Percentiles rank a stretch among this genome's conserved stretches.
Evolutionary conservation across 2,797 vertebrate genomes (phyloP).

Genomic region (Micromesistius poutassou): DNA sequence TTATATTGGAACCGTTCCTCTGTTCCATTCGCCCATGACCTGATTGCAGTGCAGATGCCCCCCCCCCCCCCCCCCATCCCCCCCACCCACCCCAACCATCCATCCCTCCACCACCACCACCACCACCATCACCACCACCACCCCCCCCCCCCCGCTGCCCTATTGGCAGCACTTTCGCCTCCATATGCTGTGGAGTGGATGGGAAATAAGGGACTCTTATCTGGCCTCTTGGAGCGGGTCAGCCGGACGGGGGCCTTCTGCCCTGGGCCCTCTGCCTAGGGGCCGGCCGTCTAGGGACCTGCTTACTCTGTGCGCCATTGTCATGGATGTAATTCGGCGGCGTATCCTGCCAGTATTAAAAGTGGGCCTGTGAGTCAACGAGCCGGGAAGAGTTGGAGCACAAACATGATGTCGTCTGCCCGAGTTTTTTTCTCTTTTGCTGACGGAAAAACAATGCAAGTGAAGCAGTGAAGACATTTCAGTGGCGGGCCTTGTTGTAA

Average conservation of each 20-base stretch:
- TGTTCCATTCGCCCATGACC: constrained; percentile 42
- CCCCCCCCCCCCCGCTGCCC: constrained; percentile 62
- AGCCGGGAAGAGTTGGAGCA: no score
- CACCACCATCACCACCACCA: constrained; percentile 45
- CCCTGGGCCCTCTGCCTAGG: not conserved
- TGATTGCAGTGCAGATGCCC: constrained; percentile 52
- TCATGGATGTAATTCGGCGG: constrained; percentile 17
- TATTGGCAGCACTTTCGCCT: constrained; percentile 60
- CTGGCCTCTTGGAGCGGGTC: constrained; percentile 49
- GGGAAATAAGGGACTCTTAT: constrained; percentile 57
- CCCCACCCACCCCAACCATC: constrained; percentile 53
- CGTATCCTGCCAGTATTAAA: no score
- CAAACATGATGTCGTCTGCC: no score
- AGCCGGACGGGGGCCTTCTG: constrained; percentile 36
- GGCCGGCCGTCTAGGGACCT: not conserved
- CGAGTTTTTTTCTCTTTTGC: no score
- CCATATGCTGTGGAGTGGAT: constrained; percentile 66
- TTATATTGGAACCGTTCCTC: constrained; percentile 54
- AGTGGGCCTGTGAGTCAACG: no score
- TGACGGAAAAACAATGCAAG: no score
- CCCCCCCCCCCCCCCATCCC: constrained; percentile 56
- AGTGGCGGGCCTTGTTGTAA: no score
- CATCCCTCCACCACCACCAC: constrained; percentile 62
- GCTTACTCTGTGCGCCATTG: constrained; percentile 26
- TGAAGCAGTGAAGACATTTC: no score